Conservation (phyloP, 2,113 vertebrate species). For the Glaucidium brasilianum region DNA sequence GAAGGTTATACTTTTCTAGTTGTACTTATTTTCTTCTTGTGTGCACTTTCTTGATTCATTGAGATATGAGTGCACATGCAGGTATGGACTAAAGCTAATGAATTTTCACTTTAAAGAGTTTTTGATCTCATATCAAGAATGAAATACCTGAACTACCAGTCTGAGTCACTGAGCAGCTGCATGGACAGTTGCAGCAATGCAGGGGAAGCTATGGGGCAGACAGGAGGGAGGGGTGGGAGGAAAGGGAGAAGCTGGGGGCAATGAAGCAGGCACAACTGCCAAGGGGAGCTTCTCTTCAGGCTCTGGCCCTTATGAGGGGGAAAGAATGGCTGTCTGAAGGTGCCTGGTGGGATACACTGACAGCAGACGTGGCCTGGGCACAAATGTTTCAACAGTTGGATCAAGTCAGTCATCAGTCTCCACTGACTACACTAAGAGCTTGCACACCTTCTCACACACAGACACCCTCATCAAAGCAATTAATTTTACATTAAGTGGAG, state of each 20-base stretch:
- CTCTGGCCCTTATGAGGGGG: not conserved
- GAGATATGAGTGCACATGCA: not conserved
- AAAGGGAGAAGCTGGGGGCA: not conserved
- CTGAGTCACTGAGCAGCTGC: not conserved
- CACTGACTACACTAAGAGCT: not conserved
- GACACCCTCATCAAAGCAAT: not conserved
- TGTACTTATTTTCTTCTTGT: not conserved
- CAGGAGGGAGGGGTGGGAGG: not conserved
- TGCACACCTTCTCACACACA: not conserved
- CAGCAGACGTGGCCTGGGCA: not conserved
- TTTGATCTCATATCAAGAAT: not conserved
- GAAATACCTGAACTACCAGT: not conserved
- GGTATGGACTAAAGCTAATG: not conserved
- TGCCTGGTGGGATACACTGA: not conserved
- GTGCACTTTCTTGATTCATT: not conserved
- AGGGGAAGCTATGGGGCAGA: not conserved
- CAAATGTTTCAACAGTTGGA: not conserved
- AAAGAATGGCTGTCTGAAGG: not conserved
- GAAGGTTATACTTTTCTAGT: not conserved
- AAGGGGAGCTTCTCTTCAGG: not conserved
- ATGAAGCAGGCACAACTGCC: not conserved
- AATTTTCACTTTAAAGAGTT: not conserved
- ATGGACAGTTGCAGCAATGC: not conserved
- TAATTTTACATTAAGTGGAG: not conserved
- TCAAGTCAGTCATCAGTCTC: fast-evolving